Percentiles rank a stretch among this genome's conserved stretches.
Conservation (phyloP, 2,888 invertebrate species). For the Elysia crispata region DNA sequence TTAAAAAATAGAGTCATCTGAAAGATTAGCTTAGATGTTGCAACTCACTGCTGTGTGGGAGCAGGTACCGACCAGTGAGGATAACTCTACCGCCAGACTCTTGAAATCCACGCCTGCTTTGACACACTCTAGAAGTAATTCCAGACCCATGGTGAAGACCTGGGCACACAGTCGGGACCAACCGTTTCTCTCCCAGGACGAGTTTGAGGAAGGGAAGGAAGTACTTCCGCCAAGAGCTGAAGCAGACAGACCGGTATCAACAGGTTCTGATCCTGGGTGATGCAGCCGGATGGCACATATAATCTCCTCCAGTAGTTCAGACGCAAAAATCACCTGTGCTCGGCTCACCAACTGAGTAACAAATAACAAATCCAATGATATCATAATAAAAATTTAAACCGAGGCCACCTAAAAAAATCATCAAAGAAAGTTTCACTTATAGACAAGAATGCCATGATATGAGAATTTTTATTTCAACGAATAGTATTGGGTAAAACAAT, state of each 20-base stretch:
- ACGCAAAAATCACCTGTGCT: neutral
- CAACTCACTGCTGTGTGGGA: too few relatives aligned
- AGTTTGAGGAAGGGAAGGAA: neutral
- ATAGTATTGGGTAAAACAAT: too few relatives aligned
- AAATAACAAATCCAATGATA: too few relatives aligned
- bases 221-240: too few relatives aligned
- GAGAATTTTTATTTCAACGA: too few relatives aligned
- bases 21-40: too few relatives aligned
- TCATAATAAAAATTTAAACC: too few relatives aligned
- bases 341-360: slow-evolving; percentile 14
- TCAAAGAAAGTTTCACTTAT: too few relatives aligned
- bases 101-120: slow-evolving; percentile 1
- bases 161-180: slow-evolving; percentile 7
- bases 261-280: neutral
- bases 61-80: neutral
- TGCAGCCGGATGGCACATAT: neutral
- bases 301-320: slow-evolving; percentile 12
- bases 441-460: too few relatives aligned
- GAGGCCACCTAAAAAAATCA: too few relatives aligned
- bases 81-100: slow-evolving; percentile 1
- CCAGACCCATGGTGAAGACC: slow-evolving; percentile 12
- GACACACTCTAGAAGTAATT: slow-evolving; percentile 18
- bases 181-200: neutral
- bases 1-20: too few relatives aligned
- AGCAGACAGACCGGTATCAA: neutral